Base-by-base conservation (phyloP, 2,797 vertebrate species). In the Tenualosa thibaudeaui region DNA sequence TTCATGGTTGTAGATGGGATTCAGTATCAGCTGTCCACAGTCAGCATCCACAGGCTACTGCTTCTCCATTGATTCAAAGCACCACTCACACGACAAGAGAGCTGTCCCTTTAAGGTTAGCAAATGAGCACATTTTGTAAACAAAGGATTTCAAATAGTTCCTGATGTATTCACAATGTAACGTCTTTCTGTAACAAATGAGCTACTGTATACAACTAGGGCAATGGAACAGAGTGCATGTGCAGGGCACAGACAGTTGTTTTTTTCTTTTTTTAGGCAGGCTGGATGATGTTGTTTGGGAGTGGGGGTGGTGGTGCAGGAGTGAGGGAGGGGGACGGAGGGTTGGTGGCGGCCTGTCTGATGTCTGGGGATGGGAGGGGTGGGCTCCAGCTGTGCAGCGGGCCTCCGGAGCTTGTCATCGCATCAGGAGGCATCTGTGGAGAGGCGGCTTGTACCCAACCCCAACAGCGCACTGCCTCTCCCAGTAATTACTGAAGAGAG, bases 401-500 rank as follows among this genome's bases (percentile, higher is more conserved):
- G 93, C 90, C 91, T 92, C 87, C 89, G 85, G 84, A 93, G 91
- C 91, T 93, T 93, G 94, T 94, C 93, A 91, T 93, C 92, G 92
- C 92, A 86, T 91, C 89, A 91, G 92, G 90, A 93, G 92, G 92
- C 84, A 92, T 92, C 90, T 86, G 91, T 86, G 87, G 19, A 31
- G 86, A 86, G 89, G 90, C 84, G 82, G 85, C 86, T 92, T 87
- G 90, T 91, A 90, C 91, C 89, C 91, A 82, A 58, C 53, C 91
- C 84, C 54, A 89, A 88, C 88, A 84, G 89, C 81, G 90, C 83
- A 88, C 19, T 7, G 71, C 71, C 71, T 78, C 71, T 78, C 88
- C 87, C 87, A 82, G 3, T 87, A 90, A 91, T 90, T 88, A 86
- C 81, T 5, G 62, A 85, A 84, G 83, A 10, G 49, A 60, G 40